These are phyloP conservation scores for Calycopis cecrops DNA, from an alignment of 1,140 invertebrate genomes.

Conservation along the genomic window DNA sequence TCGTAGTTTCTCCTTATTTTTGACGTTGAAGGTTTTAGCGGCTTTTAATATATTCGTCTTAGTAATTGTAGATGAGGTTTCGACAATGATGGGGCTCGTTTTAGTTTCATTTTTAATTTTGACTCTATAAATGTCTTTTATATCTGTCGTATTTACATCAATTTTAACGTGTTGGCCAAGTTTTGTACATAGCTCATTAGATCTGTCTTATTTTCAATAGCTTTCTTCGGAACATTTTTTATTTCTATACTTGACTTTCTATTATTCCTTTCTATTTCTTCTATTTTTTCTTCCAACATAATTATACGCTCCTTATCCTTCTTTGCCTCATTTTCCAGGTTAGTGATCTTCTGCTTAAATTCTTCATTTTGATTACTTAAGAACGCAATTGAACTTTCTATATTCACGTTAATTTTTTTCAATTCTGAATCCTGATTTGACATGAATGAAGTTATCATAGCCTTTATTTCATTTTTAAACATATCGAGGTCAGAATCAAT, in stretches of 20 bases:
- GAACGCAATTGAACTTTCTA: constrained; percentile 3
- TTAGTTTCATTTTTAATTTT: constrained; percentile 10
- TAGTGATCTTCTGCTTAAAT: constrained; percentile 4
- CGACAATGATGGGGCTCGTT: constrained; percentile 15
- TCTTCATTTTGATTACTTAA: constrained; percentile 15
- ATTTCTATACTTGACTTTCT: constrained; percentile 13
- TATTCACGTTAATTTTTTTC: not conserved
- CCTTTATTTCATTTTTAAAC: constrained; percentile 5
- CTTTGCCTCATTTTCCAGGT: constrained; percentile 10
- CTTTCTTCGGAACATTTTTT: constrained; percentile 12
- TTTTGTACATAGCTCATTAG: constrained; percentile 7
- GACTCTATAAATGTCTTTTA: constrained; percentile 24
- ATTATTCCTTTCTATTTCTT: constrained; percentile 7
- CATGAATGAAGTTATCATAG: constrained; percentile 6
- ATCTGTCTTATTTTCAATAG: constrained; percentile 1
- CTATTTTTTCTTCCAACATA: constrained; percentile 12
- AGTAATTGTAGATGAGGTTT: constrained; percentile 16
- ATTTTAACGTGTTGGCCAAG: constrained; percentile 7
- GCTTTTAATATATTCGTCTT: constrained; percentile 14
- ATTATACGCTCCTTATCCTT: constrained; percentile 5
- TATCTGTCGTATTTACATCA: constrained; percentile 16
- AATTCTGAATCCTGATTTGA: not conserved
- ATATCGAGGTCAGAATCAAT: not conserved
- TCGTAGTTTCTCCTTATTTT: constrained; percentile 3
- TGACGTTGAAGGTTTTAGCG: constrained; percentile 18